Base-by-base conservation (phyloP, 2,888 invertebrate species). In the Amphipyra berbera region DNA sequence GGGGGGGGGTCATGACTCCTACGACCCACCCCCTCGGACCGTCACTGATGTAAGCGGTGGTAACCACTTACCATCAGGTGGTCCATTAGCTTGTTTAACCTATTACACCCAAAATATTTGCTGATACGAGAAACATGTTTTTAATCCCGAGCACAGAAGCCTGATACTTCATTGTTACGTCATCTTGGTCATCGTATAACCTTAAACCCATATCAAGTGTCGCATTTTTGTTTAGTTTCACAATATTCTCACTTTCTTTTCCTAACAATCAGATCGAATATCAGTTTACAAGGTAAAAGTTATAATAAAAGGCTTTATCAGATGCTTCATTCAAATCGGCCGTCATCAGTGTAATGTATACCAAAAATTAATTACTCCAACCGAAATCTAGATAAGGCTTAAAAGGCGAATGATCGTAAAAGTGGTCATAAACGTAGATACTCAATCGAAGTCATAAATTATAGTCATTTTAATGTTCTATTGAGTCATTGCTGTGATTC, bases 401-500 rank as follows among this genome's bases (percentile, higher is more conserved):
- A 69, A 86, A 83, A 82, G 80, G 81, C 57, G 64, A 68, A 63
- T 58, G 72, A 55, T 87, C 86, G 84, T 88, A 83, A 90, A 88
- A 83, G 53, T 72, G 62, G 72, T 81, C 81, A 81, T 81, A 82
- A 81, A 78, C 57, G 73, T 77, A 76, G 79, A 82, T 80, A 81
- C 77, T 82, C 82, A 85, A 85, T 85, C 82, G 81, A 59, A 73
- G 82, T 77, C 85, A 76, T 89, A 89, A 89, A 89, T 89, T 82
- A 88, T 63, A 73, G 73, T 77, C 73, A 83, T 84, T n/a, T 84
- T 86, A 84, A 75, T 74, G 74, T 70, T 79, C 81, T 81, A 74
- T 78, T 79, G 79, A 79, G 64, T 78, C 75, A 82, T 73, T 68
- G 55, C 47, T 56, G 73, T 74, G 81, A 80, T 75, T 80, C 75